phyloP scores from a whole-genome alignment of 2,113 vertebrate genomes.

The pig (Sus scrofa) region DNA sequence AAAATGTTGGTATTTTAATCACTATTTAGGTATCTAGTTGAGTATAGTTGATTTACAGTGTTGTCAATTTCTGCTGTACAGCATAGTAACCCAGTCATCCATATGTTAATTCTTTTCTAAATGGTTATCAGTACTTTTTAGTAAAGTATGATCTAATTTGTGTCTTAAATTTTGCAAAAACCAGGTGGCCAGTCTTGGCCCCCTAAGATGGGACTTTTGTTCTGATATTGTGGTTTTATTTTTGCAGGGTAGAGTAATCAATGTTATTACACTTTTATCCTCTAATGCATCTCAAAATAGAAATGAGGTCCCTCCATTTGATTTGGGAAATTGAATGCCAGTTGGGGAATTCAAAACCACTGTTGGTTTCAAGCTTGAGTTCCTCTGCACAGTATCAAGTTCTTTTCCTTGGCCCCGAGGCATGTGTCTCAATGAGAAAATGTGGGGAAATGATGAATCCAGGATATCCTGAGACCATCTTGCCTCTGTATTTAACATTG shows the following conservation, averaged over 20 bases:
- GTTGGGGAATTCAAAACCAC: slow-evolving; percentile 61
- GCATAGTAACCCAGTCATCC: too few species aligned
- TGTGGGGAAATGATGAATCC: not conserved
- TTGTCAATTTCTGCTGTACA: too few species aligned
- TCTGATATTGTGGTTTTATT: not conserved
- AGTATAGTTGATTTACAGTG: too few species aligned
- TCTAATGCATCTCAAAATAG: slow-evolving; percentile 40
- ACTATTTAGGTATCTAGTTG: slow-evolving; percentile 3
- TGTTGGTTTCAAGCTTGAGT: slow-evolving; percentile 27
- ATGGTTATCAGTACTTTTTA: not conserved
- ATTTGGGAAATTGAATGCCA: slow-evolving; percentile 40
- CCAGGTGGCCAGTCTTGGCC: not conserved
- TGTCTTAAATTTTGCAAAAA: slow-evolving; percentile 51
- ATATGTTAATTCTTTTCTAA: not conserved
- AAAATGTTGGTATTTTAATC: not conserved
- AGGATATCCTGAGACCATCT: not conserved
- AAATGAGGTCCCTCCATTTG: slow-evolving; percentile 45
- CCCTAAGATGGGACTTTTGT: not conserved
- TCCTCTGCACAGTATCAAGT: not conserved
- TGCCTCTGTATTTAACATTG: not conserved
- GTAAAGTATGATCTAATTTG: slow-evolving; percentile 19
- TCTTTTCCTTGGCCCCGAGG: not conserved
- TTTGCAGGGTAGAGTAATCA: slow-evolving; percentile 25
- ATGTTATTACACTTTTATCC: slow-evolving; percentile 42
- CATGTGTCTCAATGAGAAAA: not conserved